Evolutionary conservation across 2,888 invertebrate genomes (phyloP).

Genomic region (Phrixothrix hirtus): DNA sequence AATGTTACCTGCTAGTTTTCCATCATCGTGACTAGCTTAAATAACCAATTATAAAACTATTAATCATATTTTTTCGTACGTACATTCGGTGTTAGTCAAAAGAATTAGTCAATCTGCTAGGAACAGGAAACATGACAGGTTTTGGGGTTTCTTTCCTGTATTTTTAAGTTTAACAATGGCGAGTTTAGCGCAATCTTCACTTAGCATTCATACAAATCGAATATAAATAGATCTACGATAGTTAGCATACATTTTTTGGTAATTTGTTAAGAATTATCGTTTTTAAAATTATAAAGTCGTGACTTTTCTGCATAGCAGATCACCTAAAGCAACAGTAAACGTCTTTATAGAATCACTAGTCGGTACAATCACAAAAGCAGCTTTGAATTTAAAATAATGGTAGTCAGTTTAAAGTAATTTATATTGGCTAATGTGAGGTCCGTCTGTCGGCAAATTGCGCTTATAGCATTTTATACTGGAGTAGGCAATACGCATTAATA

Average conservation of each 20-base stretch:
- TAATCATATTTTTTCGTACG: constrained; percentile 1
- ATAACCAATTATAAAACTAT: constrained; percentile 16
- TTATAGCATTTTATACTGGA: constrained; percentile 7
- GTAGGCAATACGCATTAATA: constrained; percentile 9
- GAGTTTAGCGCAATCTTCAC: too few species aligned
- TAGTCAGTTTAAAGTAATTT: constrained; percentile 7
- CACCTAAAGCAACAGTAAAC: not conserved
- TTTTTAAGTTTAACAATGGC: too few species aligned
- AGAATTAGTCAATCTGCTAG: not conserved
- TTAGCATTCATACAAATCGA: too few species aligned
- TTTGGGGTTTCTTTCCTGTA: too few species aligned
- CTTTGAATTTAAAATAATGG: constrained; percentile 8
- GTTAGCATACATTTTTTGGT: too few species aligned
- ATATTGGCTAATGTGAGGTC: constrained; percentile 8
- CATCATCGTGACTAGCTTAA: constrained; percentile 13
- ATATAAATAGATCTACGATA: too few species aligned
- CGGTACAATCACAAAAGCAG: not conserved
- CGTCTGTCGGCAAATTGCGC: constrained; percentile 2
- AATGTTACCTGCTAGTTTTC: too few species aligned
- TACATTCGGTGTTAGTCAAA: not conserved
- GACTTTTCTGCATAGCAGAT: too few species aligned
- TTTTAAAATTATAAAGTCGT: too few species aligned
- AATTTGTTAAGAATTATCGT: too few species aligned
- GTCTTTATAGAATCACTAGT: not conserved
- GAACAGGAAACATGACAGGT: not conserved